phyloP scores from a whole-genome alignment of 2,797 vertebrate genomes.

The Graptemys geographica region DNA sequence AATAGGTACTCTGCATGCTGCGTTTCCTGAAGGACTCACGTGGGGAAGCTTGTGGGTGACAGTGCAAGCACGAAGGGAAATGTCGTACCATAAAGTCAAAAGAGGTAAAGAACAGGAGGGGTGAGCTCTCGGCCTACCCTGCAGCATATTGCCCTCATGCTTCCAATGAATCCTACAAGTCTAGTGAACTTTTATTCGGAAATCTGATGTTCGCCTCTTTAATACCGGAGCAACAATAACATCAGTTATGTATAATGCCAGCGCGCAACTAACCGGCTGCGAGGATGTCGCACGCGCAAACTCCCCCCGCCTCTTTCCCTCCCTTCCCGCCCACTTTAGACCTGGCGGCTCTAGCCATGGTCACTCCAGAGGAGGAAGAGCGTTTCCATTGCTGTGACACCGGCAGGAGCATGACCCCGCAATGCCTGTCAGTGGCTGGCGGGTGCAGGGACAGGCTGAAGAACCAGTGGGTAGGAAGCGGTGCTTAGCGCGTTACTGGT shows the following conservation, averaged over 20 bases:
- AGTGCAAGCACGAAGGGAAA: neutral
- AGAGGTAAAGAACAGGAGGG: neutral
- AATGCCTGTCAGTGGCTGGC: too few relatives aligned
- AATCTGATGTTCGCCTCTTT: neutral
- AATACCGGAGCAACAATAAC: neutral
- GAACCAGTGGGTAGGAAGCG: neutral
- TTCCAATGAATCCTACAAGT: neutral
- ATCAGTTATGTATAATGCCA: accelerated
- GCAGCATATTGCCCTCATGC: neutral
- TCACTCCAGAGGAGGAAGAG: neutral
- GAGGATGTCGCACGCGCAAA: neutral
- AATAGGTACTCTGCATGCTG: accelerated
- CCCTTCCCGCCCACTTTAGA: neutral
- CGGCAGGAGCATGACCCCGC: neutral
- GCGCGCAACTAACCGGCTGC: neutral
- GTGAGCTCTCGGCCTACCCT: neutral
- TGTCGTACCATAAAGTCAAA: neutral
- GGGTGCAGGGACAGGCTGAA: neutral
- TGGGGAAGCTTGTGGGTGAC: neutral
- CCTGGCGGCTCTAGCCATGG: neutral
- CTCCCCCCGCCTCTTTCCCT: neutral
- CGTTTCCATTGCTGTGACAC: neutral
- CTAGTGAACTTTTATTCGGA: neutral
- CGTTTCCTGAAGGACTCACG: neutral
- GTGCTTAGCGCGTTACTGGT: neutral